Evolutionary conservation across 37 sponge, comb jelly and placozoan genomes (phyloP).

Genomic region (Chondrilla cf. caribensis): DNA sequence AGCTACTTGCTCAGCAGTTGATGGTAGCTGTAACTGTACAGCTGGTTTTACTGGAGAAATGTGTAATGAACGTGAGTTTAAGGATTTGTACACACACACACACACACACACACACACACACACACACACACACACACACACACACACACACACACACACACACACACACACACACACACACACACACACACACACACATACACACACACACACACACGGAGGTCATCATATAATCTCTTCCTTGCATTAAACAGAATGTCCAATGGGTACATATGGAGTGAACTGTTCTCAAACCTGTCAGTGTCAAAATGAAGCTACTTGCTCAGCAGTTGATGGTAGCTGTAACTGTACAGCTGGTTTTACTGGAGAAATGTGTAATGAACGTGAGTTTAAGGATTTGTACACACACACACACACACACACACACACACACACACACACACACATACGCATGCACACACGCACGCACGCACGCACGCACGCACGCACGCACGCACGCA

Average conservation of each 20-base stretch:
- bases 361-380: slow-evolving; percentile 15
- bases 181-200: slow-evolving; percentile 23
- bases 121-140: slow-evolving; percentile 25
- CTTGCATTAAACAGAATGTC: slow-evolving; percentile 4
- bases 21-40: slow-evolving; percentile 4
- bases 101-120: slow-evolving; percentile 24
- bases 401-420: slow-evolving; percentile 20
- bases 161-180: slow-evolving; percentile 24
- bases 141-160: slow-evolving; percentile 28
- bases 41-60: not conserved
- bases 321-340: not conserved
- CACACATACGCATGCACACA: slow-evolving; percentile 40
- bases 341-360: slow-evolving; percentile 21
- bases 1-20: not conserved
- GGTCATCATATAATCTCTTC: not conserved
- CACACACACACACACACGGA: slow-evolving; percentile 27
- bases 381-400: not conserved
- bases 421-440: slow-evolving; percentile 31
- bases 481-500: not conserved
- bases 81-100: not conserved
- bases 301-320: slow-evolving; percentile 19
- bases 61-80: not conserved
- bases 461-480: slow-evolving; percentile 34
- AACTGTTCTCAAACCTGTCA: not conserved
- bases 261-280: not conserved